phyloP scores from a whole-genome alignment of 2,888 invertebrate species.

The Mesorhabditis sp. region DNA sequence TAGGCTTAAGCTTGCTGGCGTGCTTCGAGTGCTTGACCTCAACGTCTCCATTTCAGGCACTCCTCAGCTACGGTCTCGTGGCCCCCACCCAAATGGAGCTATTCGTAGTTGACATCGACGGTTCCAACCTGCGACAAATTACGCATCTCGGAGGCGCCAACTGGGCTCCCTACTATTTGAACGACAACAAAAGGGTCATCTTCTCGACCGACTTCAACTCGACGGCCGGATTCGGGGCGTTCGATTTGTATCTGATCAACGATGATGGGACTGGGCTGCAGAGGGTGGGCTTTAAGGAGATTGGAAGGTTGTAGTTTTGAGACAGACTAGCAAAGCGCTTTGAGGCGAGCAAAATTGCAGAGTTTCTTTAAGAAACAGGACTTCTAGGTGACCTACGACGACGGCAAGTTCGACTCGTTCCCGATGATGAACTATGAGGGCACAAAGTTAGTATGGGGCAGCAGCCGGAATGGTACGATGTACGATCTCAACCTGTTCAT shows the following conservation, averaged over 20 bases:
- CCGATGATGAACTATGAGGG: constrained; percentile 52
- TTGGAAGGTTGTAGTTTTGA: too few relatives aligned
- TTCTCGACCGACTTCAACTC: constrained; percentile 26
- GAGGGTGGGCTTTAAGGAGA: constrained; percentile 15
- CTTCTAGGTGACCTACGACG: constrained; percentile 37
- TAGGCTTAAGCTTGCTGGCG: neutral
- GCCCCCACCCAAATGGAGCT: constrained; percentile 52
- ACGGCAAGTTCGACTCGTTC: constrained; percentile 49
- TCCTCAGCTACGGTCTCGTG: constrained; percentile 37
- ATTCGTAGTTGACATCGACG: constrained; percentile 45
- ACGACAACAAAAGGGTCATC: constrained; percentile 42
- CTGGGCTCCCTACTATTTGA: constrained; percentile 55
- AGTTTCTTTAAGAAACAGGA: neutral
- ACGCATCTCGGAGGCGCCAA: constrained; percentile 47
- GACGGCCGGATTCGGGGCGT: constrained; percentile 42
- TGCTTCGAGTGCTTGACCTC: neutral
- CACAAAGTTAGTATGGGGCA: constrained; percentile 44
- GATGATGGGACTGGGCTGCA: constrained; percentile 48
- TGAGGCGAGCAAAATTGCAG: neutral
- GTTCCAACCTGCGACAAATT: constrained; percentile 40
- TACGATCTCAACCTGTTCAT: constrained; percentile 50
- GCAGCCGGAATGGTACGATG: constrained; percentile 30
- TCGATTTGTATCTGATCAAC: constrained; percentile 43
- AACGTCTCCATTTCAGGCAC: constrained; percentile 14
- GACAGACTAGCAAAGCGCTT: too few relatives aligned